phyloP scores from a whole-genome alignment of 2,888 invertebrate genomes.

The Andrena bicolor region DNA sequence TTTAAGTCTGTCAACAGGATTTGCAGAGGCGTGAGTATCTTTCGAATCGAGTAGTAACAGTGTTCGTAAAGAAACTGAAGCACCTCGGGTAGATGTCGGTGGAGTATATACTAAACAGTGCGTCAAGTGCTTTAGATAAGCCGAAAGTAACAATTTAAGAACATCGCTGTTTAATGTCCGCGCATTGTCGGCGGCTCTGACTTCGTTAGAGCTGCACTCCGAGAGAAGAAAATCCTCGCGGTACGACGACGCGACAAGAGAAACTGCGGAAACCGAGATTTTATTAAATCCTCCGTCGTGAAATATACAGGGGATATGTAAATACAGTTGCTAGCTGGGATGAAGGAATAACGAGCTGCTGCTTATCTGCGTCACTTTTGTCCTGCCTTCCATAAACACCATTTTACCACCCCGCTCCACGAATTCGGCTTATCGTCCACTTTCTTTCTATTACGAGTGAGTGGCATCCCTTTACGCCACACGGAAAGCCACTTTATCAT shows the following conservation, averaged over 20 bases:
- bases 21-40: neutral
- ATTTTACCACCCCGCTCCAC: neutral
- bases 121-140: constrained; percentile 24
- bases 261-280: constrained; percentile 8
- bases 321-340: constrained; percentile 16
- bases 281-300: constrained; percentile 33
- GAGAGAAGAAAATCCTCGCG: constrained; percentile 9
- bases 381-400: constrained; percentile 7
- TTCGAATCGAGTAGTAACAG: neutral
- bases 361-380: constrained; percentile 5
- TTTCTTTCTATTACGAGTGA: neutral
- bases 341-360: constrained; percentile 21
- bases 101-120: neutral
- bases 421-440: neutral
- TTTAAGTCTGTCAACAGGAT: neutral
- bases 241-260: neutral
- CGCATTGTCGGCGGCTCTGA: constrained; percentile 12
- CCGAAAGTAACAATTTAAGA: constrained; percentile 14
- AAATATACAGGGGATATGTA: constrained; percentile 37
- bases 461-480: neutral
- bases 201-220: constrained; percentile 5
- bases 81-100: too few species aligned
- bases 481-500: neutral
- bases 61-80: neutral
- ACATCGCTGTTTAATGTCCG: constrained; percentile 12